These are phyloP conservation scores for Machimus rusticus DNA, from an alignment of 2,888 invertebrate genomes.

Conservation along the genomic window DNA sequence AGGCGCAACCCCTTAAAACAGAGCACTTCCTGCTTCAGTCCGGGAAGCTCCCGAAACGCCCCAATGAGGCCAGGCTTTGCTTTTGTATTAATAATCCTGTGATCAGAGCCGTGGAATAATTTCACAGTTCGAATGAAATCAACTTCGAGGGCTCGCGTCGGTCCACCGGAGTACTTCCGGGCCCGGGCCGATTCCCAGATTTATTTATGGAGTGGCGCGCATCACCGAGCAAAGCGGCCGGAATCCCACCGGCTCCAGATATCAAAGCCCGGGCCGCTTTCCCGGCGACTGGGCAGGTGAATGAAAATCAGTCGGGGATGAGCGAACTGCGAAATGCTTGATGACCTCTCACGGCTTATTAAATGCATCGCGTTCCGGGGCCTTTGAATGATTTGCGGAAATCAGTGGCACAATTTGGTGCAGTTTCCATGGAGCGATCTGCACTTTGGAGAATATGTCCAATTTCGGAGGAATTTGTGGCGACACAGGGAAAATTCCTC, in stretches of 20 bases:
- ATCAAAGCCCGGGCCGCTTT: not conserved
- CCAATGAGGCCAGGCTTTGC: not conserved
- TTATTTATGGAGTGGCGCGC: not conserved
- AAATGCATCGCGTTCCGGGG: not conserved
- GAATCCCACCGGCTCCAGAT: not conserved
- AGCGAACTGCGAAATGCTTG: not conserved
- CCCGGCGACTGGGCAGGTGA: not conserved
- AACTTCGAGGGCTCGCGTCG: not conserved
- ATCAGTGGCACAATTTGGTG: not conserved
- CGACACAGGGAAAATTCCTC: not conserved
- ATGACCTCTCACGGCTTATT: not conserved
- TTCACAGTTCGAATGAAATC: not conserved
- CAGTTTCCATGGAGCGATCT: not conserved
- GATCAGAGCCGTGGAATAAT: not conserved
- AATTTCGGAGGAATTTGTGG: not conserved
- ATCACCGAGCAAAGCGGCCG: not conserved
- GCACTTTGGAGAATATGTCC: not conserved
- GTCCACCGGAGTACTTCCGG: not conserved
- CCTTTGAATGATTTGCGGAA: not conserved
- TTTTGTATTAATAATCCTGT: not conserved
- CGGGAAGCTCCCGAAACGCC: not conserved
- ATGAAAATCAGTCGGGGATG: not conserved
- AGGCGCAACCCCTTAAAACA: not conserved
- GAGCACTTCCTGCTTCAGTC: not conserved
- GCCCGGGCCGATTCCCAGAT: not conserved